A percentile compares a stretch with the other conserved stretches of the same genome.
Conservation (phyloP, 1,140 invertebrate species). For the Rhysida immarginata region DNA sequence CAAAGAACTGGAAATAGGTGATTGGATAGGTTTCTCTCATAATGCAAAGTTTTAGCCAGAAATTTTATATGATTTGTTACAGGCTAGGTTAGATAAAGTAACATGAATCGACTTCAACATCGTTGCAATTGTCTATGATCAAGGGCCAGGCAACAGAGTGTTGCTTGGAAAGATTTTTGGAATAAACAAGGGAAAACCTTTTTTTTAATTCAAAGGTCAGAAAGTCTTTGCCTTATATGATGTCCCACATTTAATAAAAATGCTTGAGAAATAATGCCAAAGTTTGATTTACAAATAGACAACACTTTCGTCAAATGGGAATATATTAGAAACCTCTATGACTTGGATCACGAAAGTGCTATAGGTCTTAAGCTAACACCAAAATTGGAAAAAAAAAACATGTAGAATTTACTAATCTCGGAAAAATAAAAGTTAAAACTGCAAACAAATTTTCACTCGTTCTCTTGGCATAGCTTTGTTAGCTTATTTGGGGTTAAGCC, state of each 20-base stretch:
- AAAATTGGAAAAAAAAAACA: not conserved
- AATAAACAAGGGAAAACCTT: not conserved
- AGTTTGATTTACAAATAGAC: too few relatives aligned
- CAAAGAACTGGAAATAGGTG: not conserved
- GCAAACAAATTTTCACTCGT: not conserved
- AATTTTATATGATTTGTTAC: not conserved
- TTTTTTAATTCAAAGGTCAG: not conserved
- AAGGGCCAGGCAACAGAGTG: not conserved
- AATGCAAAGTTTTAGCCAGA: too few relatives aligned
- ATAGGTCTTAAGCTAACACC: too few relatives aligned
- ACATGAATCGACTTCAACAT: too few relatives aligned
- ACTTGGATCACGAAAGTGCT: not conserved
- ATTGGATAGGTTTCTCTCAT: not conserved
- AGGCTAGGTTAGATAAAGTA: not conserved
- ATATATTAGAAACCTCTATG: not conserved
- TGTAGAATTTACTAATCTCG: not conserved
- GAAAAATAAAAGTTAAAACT: too few relatives aligned
- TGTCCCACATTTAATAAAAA: not conserved
- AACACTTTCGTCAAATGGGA: not conserved
- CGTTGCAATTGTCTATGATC: not conserved
- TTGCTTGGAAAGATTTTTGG: not conserved
- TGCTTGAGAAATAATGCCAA: too few relatives aligned
- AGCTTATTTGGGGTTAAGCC: not conserved
- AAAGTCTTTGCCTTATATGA: not conserved
- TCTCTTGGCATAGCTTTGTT: not conserved